Evolutionary conservation across 2,113 vertebrate genomes (phyloP), one percentile per base, ranked within the genome.

Genomic region (Mirounga angustirostris): DNA sequence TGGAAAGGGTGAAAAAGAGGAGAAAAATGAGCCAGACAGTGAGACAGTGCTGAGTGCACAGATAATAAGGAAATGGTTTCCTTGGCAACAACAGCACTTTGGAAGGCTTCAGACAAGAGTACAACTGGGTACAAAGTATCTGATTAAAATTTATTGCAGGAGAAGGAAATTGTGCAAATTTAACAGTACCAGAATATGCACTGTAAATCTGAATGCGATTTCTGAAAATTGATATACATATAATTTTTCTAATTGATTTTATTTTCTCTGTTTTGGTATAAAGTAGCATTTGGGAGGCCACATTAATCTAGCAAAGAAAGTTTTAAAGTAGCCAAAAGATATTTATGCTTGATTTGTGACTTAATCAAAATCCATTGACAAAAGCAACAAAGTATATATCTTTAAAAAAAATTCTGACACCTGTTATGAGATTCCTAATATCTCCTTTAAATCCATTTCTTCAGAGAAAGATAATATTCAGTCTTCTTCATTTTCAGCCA

Each of bases 121-220:
- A 96, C 96, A 98, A 98, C 98, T 96, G 95, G 82, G 94, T 98
- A 98, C 91, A 98, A 99, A 99, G 97, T 96, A 97, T 90, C 98
- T 98, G 96, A 98, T 99, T 99, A 98, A 99, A 99, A 98, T 98
- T 96, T 99, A 99, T 98, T 97, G 43, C 93, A 43, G 43, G 19
- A 89, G 73, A 96, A 97, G 87, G 74, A 96, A 97, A 95, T 90
- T 78, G 83, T 18, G 21, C 7, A 88, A 98, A 97, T 91, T 56
- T 40, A 96, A 98, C 97, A 54, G 81, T 94, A 81, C 80, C 83
- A 84, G 30, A 0, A 1, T 36, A 67, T n/a, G 46, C 1, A 54
- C 46, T 28, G 56, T 33, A 94, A 97, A 97, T 92, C 0, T 95
- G 1, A 85, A 92, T 83, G 67, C 83, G 69, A 94, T 87, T 97